Percentiles rank a stretch among this genome's conserved stretches.
Evolutionary conservation across 1,140 invertebrate species (phyloP).

Genomic region (Ectropis grisescens): DNA sequence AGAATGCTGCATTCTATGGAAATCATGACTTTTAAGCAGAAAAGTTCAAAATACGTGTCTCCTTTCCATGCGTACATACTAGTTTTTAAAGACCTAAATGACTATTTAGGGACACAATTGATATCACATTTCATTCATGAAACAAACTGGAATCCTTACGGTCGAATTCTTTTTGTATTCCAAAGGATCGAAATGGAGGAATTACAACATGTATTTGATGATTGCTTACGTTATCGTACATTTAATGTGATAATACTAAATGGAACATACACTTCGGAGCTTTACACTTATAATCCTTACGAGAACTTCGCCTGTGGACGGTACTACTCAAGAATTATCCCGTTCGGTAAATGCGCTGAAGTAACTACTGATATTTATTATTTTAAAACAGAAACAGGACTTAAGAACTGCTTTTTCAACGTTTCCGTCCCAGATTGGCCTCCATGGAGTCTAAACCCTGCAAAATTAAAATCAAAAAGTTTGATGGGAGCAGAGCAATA

Average conservation of each 20-base stretch:
- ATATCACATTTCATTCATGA: too few relatives aligned
- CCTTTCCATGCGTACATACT: too few relatives aligned
- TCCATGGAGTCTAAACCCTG: slow-evolving; percentile 22
- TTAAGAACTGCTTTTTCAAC: slow-evolving; percentile 23
- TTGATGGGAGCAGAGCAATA: slow-evolving; percentile 29
- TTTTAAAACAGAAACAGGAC: slow-evolving; percentile 13
- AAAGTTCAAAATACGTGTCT: too few relatives aligned
- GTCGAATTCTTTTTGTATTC: slow-evolving; percentile 18
- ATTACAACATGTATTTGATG: slow-evolving; percentile 20
- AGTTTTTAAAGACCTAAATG: too few relatives aligned
- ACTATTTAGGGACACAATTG: too few relatives aligned
- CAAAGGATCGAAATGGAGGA: slow-evolving; percentile 4
- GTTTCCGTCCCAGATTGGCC: slow-evolving; percentile 23
- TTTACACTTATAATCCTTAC: slow-evolving; percentile 14
- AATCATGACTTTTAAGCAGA: too few relatives aligned
- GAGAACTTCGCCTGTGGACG: slow-evolving; percentile 12
- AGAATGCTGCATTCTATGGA: too few relatives aligned
- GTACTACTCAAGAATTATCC: slow-evolving; percentile 5
- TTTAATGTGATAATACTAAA: slow-evolving; percentile 7
- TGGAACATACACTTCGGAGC: slow-evolving; percentile 3
- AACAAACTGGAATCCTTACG: slow-evolving; percentile 23
- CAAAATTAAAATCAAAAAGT: slow-evolving; percentile 1
- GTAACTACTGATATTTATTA: slow-evolving; percentile 16
- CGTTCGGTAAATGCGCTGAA: slow-evolving; percentile 3
- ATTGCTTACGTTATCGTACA: slow-evolving; percentile 3